Base-by-base conservation (phyloP, 1,140 invertebrate species). In the Antheraea mylitta region DNA sequence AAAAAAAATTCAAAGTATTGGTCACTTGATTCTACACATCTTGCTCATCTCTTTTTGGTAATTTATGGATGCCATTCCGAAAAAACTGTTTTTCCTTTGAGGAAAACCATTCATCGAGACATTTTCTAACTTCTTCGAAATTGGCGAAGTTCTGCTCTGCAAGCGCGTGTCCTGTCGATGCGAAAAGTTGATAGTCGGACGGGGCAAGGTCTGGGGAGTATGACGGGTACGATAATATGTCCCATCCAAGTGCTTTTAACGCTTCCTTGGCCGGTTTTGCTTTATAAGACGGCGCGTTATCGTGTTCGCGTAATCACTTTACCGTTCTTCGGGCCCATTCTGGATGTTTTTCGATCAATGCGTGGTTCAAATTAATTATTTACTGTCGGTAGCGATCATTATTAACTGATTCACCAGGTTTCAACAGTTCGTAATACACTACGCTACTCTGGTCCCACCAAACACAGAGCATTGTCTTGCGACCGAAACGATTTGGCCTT, bases 371-470 rank as follows among this genome's bases (percentile, higher is more conserved):
- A 58, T 61, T 19, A n/a, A n/a, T n/a, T n/a, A n/a, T n/a, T n/a
- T n/a, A n/a, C n/a, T n/a, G n/a, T n/a, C n/a, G 36, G 19, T 71
- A 71, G 53, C 18, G 53, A n/a, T 18, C 61, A 38, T 59, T 71
- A 22, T 61, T 73, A 22, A 76, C 70, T 9, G 62, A 69, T 75
- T 72, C 73, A 30, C 36, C 58, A 19, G 66, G 63, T 67, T 80
- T 73, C 2, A 82, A 58, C 58, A 74, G 73, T 66, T 87, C 72
- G 53, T 85, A 80, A 68, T 83, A 85, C 10, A 82, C 64, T 4
- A 83, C 70, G 69, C 76, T 66, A 9, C 64, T 71, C 70, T 83
- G 78, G 69, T 84, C 72, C 77, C 78, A 83, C 73, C 74, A 81
- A 75, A 83, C 77, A 65, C 78, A 79, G 0, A 79, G 67, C 63